phyloP scores from a whole-genome alignment of 2,797 vertebrate genomes.

The Pelobates cultripes region DNA sequence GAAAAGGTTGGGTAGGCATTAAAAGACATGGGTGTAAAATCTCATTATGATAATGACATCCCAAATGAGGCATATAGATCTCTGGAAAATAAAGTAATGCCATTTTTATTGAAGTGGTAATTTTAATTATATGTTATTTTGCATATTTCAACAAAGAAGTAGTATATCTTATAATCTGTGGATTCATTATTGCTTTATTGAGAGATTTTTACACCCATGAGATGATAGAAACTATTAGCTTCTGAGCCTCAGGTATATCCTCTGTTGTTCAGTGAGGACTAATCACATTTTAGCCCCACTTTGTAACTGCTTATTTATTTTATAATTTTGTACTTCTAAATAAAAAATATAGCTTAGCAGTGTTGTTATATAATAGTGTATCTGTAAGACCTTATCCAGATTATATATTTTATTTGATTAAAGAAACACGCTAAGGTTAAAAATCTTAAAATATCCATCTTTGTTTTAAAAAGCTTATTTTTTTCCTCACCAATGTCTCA shows the following conservation, averaged over 20 bases:
- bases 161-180: conserved; percentile 20
- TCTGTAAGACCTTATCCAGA: too few relatives aligned
- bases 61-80: conserved; percentile 27
- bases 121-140: conserved; percentile 44
- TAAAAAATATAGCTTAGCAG: too few relatives aligned
- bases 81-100: conserved; percentile 13
- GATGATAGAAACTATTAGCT: conserved; percentile 22
- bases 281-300: conserved; percentile 16
- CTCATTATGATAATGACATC: conserved; percentile 8
- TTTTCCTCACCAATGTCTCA: too few relatives aligned
- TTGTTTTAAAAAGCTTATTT: too few relatives aligned
- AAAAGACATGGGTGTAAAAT: neutral
- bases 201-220: conserved; percentile 6
- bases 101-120: conserved; percentile 27
- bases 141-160: conserved; percentile 16
- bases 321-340: neutral
- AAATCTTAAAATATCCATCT: too few relatives aligned
- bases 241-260: conserved; percentile 19
- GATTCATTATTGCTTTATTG: conserved; percentile 32
- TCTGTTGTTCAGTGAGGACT: conserved; percentile 17
- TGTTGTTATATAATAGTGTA: too few relatives aligned
- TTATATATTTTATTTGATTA: too few relatives aligned
- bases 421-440: too few relatives aligned
- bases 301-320: neutral
- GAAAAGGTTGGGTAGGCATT: too few relatives aligned